Conservation (phyloP, 2,797 vertebrate species). For the Pteropus rufus region DNA sequence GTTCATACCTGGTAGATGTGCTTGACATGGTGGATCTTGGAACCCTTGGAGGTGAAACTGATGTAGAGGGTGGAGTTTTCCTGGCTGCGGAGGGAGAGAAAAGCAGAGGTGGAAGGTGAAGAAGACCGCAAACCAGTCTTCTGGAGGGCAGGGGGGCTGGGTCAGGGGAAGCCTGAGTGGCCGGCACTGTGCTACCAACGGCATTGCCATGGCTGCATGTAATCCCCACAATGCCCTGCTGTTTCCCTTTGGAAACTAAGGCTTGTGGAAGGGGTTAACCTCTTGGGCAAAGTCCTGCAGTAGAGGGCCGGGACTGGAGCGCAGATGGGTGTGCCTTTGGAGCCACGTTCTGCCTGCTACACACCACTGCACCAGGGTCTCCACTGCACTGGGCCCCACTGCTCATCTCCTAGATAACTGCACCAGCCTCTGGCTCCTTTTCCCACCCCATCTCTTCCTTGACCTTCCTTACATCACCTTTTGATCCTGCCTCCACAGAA, state of each 20-base stretch:
- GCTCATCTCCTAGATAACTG: not conserved
- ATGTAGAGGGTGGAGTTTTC: constrained; percentile 66
- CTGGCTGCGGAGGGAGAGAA: constrained; percentile 52
- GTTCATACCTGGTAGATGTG: constrained; percentile 71
- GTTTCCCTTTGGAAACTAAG: not conserved
- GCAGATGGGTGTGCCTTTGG: not conserved
- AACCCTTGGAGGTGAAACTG: constrained; percentile 51
- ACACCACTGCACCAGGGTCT: not conserved
- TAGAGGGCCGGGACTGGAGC: not conserved
- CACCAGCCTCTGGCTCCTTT: not conserved
- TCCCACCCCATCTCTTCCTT: not conserved
- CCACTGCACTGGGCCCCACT: not conserved
- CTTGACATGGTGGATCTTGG: constrained; percentile 40
- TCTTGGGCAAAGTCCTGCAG: not conserved
- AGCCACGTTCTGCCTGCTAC: not conserved
- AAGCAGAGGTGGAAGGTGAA: not conserved
- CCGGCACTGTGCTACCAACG: not conserved
- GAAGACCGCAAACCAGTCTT: not conserved
- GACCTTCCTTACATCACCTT: not conserved
- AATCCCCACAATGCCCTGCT: rapidly evolving
- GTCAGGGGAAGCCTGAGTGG: not conserved
- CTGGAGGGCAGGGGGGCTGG: not conserved
- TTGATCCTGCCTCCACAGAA: not conserved
- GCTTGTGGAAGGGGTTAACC: not conserved
- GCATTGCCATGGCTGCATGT: rapidly evolving